Evolutionary conservation across 2,797 vertebrate genomes (phyloP), one percentile per base, ranked within the genome.

Genomic region (Silurus aristotelis): DNA sequence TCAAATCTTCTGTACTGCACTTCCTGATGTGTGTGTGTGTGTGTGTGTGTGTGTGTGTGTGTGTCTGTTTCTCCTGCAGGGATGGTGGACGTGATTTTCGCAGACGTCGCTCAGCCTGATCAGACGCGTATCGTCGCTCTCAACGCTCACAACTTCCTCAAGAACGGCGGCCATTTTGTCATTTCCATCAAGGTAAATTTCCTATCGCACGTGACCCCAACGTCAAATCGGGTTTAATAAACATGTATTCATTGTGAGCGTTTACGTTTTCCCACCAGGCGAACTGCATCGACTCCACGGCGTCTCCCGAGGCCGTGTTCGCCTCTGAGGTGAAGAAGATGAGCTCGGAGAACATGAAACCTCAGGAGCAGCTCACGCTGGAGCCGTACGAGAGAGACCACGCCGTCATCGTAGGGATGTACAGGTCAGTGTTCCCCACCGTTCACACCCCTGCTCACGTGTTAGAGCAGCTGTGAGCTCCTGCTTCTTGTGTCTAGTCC

Each of bases 61-160:
- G 64, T 66, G 64, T 31, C 13, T 66, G 13, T 14, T 78, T 31
- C 14, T 14, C 25, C 81, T 83, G 9, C 86, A 98, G 97, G 97
- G 0, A 98, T 98, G 97, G 97, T 98, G 82, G 97, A 98, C n/a
- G 97, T 98, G 6, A 97, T 98, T 80, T 98, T 98, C 80, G 97
- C 97, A 0, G 97, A 98, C 0, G 97, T 99, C 19, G 97, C 97
- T 27, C 97, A 99, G 90, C 97, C 97, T 1, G 97, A 99, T 92
- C 97, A 99, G 93, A 97, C 97, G 0, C 96, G 97, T 87, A 99
- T 99, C 2, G 97, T 99, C 0, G 97, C 97, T 60, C 91, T 99
- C 61, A 99, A 99, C 25, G 97, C 97, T 12, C 97, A 99, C 89
- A 97, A 97, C 87, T 99, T 99, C 90, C 93, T 99, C 76, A 97